Percentiles rank a stretch among this genome's conserved stretches.
phyloP scores from a whole-genome alignment of 2,797 vertebrate genomes.

The Peromyscus attwateri region DNA sequence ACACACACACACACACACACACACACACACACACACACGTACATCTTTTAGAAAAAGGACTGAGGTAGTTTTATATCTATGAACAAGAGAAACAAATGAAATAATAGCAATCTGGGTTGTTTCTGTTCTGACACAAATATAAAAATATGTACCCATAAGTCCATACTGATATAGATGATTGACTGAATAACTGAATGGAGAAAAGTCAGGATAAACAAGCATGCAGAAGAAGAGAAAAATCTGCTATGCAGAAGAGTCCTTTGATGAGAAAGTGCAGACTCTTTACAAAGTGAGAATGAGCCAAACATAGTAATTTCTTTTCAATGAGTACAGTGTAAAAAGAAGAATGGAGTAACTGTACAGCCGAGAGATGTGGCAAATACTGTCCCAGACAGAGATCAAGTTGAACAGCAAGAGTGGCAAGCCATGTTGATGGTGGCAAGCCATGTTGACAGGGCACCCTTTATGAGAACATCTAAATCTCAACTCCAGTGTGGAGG shows the following conservation, averaged over 20 bases:
- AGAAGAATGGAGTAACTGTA: rapidly evolving
- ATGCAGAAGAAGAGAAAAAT: not conserved
- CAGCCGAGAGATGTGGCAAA: not conserved
- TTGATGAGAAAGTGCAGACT: rapidly evolving
- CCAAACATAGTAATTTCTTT: not conserved
- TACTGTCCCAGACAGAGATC: not conserved
- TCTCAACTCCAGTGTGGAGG: not conserved
- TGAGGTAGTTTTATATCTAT: not conserved
- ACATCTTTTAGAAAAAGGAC: not conserved
- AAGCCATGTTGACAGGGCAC: not conserved
- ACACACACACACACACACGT: not conserved
- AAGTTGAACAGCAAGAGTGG: not conserved
- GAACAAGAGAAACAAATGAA: not conserved
- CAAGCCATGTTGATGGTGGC: not conserved
- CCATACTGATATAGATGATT: not conserved
- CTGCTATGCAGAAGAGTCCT: not conserved
- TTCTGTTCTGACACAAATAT: not conserved
- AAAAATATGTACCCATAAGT: not conserved
- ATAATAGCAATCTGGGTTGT: not conserved
- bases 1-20: not conserved
- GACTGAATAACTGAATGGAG: not conserved
- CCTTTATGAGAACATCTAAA: not conserved
- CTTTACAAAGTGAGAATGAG: rapidly evolving
- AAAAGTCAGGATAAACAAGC: not conserved
- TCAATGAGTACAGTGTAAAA: not conserved